Evolutionary conservation across 2,888 invertebrate species (phyloP), one percentile per base, ranked within the genome.

Genomic region (Eupithecia pulchellata): DNA sequence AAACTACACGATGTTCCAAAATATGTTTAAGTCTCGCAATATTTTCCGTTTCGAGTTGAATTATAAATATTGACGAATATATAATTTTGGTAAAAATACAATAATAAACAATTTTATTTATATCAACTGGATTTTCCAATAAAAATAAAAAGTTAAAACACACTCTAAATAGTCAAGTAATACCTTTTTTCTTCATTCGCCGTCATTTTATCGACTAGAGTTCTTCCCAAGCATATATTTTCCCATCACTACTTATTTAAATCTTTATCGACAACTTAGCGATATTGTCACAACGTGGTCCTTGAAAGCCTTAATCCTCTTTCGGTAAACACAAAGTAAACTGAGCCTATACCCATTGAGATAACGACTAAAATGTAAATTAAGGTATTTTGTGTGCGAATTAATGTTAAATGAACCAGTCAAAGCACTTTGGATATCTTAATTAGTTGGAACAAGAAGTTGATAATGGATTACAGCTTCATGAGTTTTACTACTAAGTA

Each of bases 351-450:
- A 17, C 1, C n/a, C 39, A 57, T 72, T 71, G 69, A 68, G 62
- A 68, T 74, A 74, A 72, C 70, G 64, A 62, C 13, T 69, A 60
- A 61, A 57, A 75, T 68, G 67, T 60, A 66, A 68, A 64, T 66
- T 47, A 29, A 68, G 65, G 62, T 69, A 72, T 71, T n/a, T 66
- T 58, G 67, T 72, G 65, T 71, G 75, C 71, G 74, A 77, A 78
- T 78, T 73, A 75, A 77, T 74, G 70, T 77, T 75, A 74, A 79
- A 76, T 74, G 72, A 36, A 70, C 60, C 73, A 69, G 70, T 67
- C 66, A 69, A 73, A 74, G 69, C 61, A 74, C 66, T 63, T 69
- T 52, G 60, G 67, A 57, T 79, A 78, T 79, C 76, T 78, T 79
- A 79, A 79, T 77, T 75, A 78, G 71, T 77, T 75, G 71, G 69